Evolutionary conservation across 1,140 invertebrate genomes (phyloP).

Genomic region (Trissolcus basalis): DNA sequence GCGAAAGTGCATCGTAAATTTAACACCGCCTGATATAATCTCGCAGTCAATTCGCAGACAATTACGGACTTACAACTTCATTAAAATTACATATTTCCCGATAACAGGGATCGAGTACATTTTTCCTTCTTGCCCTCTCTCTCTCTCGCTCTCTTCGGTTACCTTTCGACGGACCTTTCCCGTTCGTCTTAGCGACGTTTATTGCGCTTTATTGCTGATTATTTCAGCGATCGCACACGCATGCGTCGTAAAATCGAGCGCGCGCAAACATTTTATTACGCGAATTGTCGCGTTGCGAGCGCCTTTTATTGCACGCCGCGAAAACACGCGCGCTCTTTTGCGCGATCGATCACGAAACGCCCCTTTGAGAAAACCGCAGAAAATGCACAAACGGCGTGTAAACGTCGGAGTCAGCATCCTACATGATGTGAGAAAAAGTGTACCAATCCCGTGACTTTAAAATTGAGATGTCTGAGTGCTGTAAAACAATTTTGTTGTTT

Average conservation of each 20-base stretch:
- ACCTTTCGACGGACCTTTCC: constrained; percentile 12
- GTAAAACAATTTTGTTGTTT: too few relatives aligned
- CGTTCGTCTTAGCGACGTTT: constrained; percentile 24
- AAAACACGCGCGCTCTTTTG: constrained; percentile 38
- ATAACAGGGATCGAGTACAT: constrained; percentile 18
- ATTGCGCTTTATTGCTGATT: constrained; percentile 52
- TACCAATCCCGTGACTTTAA: too few relatives aligned
- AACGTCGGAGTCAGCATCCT: too few relatives aligned
- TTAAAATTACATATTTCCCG: constrained; percentile 45
- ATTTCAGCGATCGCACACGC: constrained; percentile 29
- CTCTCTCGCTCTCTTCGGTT: neutral
- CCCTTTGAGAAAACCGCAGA: too few relatives aligned
- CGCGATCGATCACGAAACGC: constrained; percentile 45
- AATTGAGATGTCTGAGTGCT: too few relatives aligned
- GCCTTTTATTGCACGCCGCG: constrained; percentile 47
- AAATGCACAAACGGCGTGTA: too few relatives aligned
- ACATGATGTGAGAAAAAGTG: too few relatives aligned
- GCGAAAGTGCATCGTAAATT: constrained; percentile 30
- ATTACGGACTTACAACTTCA: constrained; percentile 37
- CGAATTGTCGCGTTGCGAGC: constrained; percentile 46
- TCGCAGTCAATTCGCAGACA: constrained; percentile 31
- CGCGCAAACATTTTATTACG: constrained; percentile 37
- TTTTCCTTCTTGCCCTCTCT: too few relatives aligned
- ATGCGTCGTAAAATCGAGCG: constrained; percentile 45
- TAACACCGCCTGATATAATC: constrained; percentile 20